Base-by-base conservation (phyloP, 2,797 vertebrate species). In the Pseudochaenichthys georgianus region DNA sequence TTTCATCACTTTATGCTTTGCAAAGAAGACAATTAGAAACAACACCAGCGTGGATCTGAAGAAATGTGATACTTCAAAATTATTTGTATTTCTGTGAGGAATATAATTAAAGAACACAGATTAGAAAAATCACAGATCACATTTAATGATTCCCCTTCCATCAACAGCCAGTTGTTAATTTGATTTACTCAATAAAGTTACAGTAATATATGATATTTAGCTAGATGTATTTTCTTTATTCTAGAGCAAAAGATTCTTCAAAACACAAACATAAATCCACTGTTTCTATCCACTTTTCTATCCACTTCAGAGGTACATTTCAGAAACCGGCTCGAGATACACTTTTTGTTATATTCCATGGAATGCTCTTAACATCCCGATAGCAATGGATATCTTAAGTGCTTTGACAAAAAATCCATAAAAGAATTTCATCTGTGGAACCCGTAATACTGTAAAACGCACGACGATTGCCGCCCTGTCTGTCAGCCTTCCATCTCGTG, bases 211-310 rank as follows among this genome's bases (percentile, higher is more conserved):
- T 3, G 4, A 43, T 50, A 12, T 43, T 60, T 21, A 46, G 38
- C 10, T 16, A 13, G 28, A 54, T 17, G 21, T 53, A 21, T 16
- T 3, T 61, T 17, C 13, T 45, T 19, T 52, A 43, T 41, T 42
- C 46, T 7, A 28, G 3, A 4, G 12, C 8, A 4, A 45, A 34
- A 46, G 1, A 51, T 13, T 13, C 3, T 47, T 5, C 48, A 15
- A 11, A 72, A 54, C 15, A 51, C n/a, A 28, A 28, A 28, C 23
- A 28, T 13, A 9, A 8, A 5, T 3, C 2, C 28, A 23, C 2
- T n/a, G 52, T 73, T 71, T 62, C 21, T 19, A 53, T 17, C 51
- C 12, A 51, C 54, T 45, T 19, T 19, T 19, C 19, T 19, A 19
- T 19, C 19, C 19, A 19, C 19, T 19, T 19, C 19, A 19, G 19